phyloP scores from a whole-genome alignment of 2,888 invertebrate species.

The Heliconius erato region DNA sequence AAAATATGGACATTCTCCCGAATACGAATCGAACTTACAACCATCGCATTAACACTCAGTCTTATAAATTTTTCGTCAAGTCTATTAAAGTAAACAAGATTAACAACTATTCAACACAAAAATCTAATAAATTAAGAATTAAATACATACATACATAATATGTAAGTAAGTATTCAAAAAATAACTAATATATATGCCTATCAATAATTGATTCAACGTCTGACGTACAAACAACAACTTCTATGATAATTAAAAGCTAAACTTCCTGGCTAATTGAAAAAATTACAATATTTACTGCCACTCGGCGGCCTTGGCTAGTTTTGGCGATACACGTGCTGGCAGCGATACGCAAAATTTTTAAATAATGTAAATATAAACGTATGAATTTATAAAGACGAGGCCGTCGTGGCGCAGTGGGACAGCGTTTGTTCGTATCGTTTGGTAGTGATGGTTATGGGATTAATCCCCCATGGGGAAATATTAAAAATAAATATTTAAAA shows the following conservation, averaged over 20 bases:
- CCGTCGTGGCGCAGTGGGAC: background rate
- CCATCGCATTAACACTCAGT: too few relatives aligned
- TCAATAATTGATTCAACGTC: constrained; percentile 17
- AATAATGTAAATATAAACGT: constrained; percentile 38
- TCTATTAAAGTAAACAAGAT: too few relatives aligned
- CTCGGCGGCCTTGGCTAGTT: constrained; percentile 48
- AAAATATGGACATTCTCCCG: too few relatives aligned
- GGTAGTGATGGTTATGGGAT: too few relatives aligned
- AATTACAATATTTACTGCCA: constrained; percentile 49
- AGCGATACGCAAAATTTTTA: constrained; percentile 36
- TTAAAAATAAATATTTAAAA: too few relatives aligned
- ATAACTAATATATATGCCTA: constrained; percentile 5
- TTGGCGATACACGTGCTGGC: constrained; percentile 46
- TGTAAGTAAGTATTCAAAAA: background rate
- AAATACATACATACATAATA: too few relatives aligned
- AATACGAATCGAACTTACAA: too few relatives aligned
- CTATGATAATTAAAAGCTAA: constrained; percentile 32
- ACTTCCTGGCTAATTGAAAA: constrained; percentile 46
- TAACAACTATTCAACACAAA: background rate
- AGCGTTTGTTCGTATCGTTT: too few relatives aligned
- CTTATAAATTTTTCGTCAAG: too few relatives aligned
- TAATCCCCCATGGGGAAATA: too few relatives aligned
- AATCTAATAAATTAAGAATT: background rate
- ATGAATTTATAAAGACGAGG: background rate
- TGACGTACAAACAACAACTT: constrained; percentile 39